Conservation (phyloP, 2,113 vertebrate genomes). For the Bos indicus region DNA sequence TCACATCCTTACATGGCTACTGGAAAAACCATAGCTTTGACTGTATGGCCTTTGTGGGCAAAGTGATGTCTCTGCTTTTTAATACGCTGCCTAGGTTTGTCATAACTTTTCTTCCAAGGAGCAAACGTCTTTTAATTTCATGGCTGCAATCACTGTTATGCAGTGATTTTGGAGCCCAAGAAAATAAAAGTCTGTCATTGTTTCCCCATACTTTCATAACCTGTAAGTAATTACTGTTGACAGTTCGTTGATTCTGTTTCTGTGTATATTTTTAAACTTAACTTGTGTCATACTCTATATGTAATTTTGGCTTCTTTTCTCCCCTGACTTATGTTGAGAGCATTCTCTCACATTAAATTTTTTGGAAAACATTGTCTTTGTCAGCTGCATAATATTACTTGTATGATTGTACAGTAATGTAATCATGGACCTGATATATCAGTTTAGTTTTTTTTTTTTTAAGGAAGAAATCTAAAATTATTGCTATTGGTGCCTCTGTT, state of each 20-base stretch:
- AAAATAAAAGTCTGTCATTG: neutral
- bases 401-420: neutral
- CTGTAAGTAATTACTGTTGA: neutral
- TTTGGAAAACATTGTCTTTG: neutral
- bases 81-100: neutral
- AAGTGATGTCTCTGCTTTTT: neutral
- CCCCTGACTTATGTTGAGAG: neutral
- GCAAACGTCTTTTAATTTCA: neutral
- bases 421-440: neutral
- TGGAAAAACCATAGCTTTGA: neutral
- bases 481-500: neutral
- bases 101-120: neutral
- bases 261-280: conserved; percentile 17
- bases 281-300: neutral
- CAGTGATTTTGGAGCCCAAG: neutral
- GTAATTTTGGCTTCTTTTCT: neutral
- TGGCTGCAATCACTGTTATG: neutral
- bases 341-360: neutral
- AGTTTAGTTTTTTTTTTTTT: neutral
- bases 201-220: neutral
- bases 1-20: neutral
- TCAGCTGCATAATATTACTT: neutral
- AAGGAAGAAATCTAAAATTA: conserved; percentile 3
- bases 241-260: neutral
- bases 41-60: neutral